Evolutionary conservation across 2,113 vertebrate genomes (phyloP).

Genomic region (Peucedramus taeniatus): DNA sequence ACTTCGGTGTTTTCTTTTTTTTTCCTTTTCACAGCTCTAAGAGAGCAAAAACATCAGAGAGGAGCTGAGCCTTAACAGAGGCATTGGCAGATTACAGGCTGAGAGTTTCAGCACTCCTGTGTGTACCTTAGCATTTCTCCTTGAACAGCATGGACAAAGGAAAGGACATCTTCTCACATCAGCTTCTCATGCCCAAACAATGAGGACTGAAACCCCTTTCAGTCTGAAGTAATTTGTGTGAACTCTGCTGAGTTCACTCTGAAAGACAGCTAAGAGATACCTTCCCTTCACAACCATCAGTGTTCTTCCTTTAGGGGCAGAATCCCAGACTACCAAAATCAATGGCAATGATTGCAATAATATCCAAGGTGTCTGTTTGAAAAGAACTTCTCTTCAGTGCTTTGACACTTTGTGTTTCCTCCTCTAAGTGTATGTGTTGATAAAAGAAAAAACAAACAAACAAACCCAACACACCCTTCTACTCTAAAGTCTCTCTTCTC

Average conservation of each 20-base stretch:
- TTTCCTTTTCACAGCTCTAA: background rate
- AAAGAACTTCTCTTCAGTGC: background rate
- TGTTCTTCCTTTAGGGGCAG: background rate
- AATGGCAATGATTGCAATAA: background rate
- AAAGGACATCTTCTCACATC: background rate
- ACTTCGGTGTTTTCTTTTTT: background rate
- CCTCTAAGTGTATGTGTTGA: background rate
- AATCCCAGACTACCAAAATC: background rate
- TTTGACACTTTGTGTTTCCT: background rate
- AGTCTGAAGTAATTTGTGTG: background rate
- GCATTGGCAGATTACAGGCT: background rate
- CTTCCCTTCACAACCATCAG: background rate
- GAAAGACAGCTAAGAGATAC: background rate
- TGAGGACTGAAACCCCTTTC: background rate
- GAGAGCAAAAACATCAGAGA: background rate
- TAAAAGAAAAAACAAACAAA: background rate
- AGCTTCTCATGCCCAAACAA: background rate
- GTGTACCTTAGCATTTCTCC: background rate
- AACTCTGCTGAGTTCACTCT: background rate
- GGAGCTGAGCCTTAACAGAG: background rate
- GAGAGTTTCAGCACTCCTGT: background rate
- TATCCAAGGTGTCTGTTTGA: background rate
- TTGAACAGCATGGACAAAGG: background rate
- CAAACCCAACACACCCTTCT: background rate
- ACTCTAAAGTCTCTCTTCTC: background rate